A percentile compares a stretch with the other conserved stretches of the same genome.
Evolutionary conservation across 2,113 vertebrate genomes (phyloP).

Genomic region (Sphyrna mokarran): DNA sequence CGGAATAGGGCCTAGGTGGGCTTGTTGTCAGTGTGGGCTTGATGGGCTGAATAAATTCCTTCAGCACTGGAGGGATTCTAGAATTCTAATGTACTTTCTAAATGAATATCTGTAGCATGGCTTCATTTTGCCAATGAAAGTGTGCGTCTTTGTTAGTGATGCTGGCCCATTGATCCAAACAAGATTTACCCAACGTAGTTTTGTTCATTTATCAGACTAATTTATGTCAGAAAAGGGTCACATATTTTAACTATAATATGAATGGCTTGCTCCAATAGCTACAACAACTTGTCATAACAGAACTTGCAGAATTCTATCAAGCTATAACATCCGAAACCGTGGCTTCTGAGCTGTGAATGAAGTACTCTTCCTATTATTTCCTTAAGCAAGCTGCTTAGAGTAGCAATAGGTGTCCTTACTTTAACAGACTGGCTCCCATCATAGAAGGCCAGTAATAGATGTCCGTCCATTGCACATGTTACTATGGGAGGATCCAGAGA

Average conservation of each 20-base stretch:
- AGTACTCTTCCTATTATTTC: not conserved
- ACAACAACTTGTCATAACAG: not conserved
- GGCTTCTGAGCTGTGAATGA: not conserved
- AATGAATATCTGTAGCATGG: not conserved
- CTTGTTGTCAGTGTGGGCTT: too few species aligned
- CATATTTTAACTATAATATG: not conserved
- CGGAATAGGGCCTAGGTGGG: too few species aligned
- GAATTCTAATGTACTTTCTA: not conserved
- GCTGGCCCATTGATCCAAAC: not conserved
- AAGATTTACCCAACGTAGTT: not conserved
- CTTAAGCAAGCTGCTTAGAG: not conserved
- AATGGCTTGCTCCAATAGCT: not conserved
- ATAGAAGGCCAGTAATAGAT: slow-evolving; percentile 51
- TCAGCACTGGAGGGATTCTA: too few species aligned
- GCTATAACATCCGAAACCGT: not conserved
- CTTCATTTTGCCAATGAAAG: not conserved
- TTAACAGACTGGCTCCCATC: slow-evolving; percentile 50
- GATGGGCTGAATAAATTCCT: too few species aligned
- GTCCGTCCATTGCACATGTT: slow-evolving; percentile 50
- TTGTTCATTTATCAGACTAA: not conserved
- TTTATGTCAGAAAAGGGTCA: not conserved
- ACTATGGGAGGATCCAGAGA: slow-evolving; percentile 48
- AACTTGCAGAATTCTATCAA: not conserved
- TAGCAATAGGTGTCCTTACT: slow-evolving; percentile 38
- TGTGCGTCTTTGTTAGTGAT: not conserved